phyloP scores from a whole-genome alignment of 2,888 invertebrate genomes.

The Oscheius sp. region DNA sequence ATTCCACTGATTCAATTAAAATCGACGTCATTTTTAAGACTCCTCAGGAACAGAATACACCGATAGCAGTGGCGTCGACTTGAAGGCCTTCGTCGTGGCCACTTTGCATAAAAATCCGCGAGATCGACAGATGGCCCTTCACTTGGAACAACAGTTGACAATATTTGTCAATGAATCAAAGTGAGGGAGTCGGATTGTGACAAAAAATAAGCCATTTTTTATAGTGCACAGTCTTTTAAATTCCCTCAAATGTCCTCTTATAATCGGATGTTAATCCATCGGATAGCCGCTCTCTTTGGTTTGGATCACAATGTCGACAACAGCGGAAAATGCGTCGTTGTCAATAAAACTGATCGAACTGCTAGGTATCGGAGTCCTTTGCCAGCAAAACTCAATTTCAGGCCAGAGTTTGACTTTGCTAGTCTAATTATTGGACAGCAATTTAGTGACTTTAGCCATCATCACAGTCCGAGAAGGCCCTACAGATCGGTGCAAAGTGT shows the following conservation, averaged over 20 bases:
- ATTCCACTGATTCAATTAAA: background rate
- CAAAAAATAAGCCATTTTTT: background rate
- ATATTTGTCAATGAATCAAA: slow-evolving; percentile 85
- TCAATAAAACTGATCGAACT: slow-evolving; percentile 82
- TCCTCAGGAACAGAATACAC: slow-evolving; percentile 82
- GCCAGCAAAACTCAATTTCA: background rate
- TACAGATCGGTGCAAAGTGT: slow-evolving; percentile 16
- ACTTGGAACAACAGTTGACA: slow-evolving; percentile 88
- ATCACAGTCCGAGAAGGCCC: background rate
- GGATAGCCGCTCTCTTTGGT: slow-evolving; percentile 91
- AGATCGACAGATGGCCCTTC: slow-evolving; percentile 86
- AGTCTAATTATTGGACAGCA: slow-evolving; percentile 10
- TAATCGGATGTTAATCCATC: slow-evolving; percentile 93
- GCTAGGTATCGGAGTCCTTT: slow-evolving; percentile 75
- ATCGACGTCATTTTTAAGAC: slow-evolving; percentile 76
- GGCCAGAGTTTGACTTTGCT: slow-evolving; percentile 36
- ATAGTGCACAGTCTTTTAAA: slow-evolving; percentile 79
- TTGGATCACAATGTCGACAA: slow-evolving; percentile 92
- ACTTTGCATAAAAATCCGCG: slow-evolving; percentile 90
- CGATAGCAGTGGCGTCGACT: slow-evolving; percentile 84
- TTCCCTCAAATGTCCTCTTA: slow-evolving; percentile 94
- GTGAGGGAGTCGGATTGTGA: slow-evolving; percentile 79
- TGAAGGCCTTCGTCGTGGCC: slow-evolving; percentile 87
- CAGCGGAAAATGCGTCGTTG: slow-evolving; percentile 82
- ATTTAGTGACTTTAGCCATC: background rate